These are phyloP conservation scores for Chloromyia formosa DNA, from an alignment of 2,888 invertebrate species.

Conservation along the genomic window DNA sequence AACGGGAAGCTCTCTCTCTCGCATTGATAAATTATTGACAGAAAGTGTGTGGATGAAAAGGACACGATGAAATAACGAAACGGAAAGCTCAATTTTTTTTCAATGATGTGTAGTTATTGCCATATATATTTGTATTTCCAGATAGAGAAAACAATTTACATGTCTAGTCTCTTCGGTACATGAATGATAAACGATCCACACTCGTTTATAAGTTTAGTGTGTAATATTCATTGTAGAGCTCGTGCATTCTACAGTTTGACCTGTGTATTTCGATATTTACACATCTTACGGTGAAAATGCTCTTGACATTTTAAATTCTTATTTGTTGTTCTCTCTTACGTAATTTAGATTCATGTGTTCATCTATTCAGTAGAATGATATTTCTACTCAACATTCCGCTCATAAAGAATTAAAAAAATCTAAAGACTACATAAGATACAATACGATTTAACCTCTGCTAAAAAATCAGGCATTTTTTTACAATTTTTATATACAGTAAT, in stretches of 20 bases:
- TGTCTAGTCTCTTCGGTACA: conserved; percentile 41
- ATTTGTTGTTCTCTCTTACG: conserved; percentile 4
- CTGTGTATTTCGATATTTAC: conserved; percentile 10
- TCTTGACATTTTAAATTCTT: conserved; percentile 15
- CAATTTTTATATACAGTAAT: neutral
- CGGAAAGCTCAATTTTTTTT: conserved; percentile 34
- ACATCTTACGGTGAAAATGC: neutral
- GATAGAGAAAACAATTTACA: conserved; percentile 27
- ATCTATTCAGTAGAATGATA: conserved; percentile 32
- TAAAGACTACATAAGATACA: conserved; percentile 9
- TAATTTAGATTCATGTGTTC: neutral
- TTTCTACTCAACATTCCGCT: conserved; percentile 36
- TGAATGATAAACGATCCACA: conserved; percentile 15
- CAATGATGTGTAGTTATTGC: conserved; percentile 29
- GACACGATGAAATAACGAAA: neutral
- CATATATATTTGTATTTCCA: conserved; percentile 36
- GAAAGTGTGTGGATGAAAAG: conserved; percentile 1
- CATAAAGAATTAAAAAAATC: conserved; percentile 9
- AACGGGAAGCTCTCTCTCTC: too few relatives aligned
- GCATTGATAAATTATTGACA: neutral
- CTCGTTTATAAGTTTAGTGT: conserved; percentile 25
- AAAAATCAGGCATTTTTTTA: conserved; percentile 28
- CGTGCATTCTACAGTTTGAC: conserved; percentile 6
- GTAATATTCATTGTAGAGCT: conserved; percentile 22
- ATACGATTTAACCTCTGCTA: conserved; percentile 13